Conservation (phyloP, 2,888 invertebrate species). For the Ypsolopha sequella region DNA sequence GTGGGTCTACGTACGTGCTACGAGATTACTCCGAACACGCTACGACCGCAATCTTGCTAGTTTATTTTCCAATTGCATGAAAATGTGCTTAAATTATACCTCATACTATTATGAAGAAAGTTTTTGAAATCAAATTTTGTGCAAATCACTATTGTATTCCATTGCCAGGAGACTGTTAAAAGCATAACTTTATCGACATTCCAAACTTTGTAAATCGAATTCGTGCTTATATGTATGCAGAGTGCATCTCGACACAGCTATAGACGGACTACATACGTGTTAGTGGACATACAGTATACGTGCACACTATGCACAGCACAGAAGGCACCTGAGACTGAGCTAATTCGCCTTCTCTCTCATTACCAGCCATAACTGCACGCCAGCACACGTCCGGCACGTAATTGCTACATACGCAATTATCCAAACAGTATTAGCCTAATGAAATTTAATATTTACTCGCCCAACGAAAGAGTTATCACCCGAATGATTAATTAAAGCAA, state of each 20-base stretch:
- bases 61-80: too few relatives aligned
- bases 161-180: too few relatives aligned
- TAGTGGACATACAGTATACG: not conserved
- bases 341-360: constrained; percentile 31
- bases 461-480: constrained; percentile 24
- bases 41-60: too few relatives aligned
- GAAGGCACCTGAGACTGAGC: constrained; percentile 15
- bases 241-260: too few relatives aligned
- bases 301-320: constrained; percentile 1
- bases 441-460: constrained; percentile 22
- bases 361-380: constrained; percentile 31
- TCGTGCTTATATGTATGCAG: too few relatives aligned
- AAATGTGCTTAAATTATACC: too few relatives aligned
- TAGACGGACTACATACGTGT: not conserved
- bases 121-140: too few relatives aligned
- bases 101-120: too few relatives aligned
- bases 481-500: constrained; percentile 45
- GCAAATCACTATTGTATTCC: too few relatives aligned
- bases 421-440: constrained; percentile 39
- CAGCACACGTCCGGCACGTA: constrained; percentile 38
- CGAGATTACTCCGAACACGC: constrained; percentile 21
- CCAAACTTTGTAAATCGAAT: too few relatives aligned
- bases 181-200: too few relatives aligned
- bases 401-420: constrained; percentile 49
- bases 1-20: constrained; percentile 17